Conservation (phyloP, 1,140 invertebrate genomes). For the Drosophila kanapiae region DNA sequence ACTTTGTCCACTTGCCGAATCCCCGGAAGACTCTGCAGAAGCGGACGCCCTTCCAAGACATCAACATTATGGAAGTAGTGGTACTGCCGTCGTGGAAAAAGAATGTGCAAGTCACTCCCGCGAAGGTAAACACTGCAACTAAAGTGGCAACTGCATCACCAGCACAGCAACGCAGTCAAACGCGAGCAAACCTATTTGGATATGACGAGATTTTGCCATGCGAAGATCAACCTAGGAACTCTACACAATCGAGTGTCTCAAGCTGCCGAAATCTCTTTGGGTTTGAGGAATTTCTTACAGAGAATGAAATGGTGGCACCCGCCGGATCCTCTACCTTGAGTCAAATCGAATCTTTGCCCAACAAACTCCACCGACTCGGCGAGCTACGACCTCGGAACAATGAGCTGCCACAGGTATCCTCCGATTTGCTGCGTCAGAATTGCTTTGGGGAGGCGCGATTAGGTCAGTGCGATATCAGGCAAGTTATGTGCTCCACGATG, state of each 20-base stretch:
- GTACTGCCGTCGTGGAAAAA: slow-evolving; percentile 70
- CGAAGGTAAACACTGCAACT: slow-evolving; percentile 7
- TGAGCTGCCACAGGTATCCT: slow-evolving; percentile 39
- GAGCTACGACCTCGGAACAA: slow-evolving; percentile 45
- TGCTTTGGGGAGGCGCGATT: slow-evolving; percentile 14
- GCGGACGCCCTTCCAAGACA: slow-evolving; percentile 69
- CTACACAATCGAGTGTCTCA: not conserved
- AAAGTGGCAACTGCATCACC: slow-evolving; percentile 3
- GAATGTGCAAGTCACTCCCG: slow-evolving; percentile 37
- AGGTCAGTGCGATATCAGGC: slow-evolving; percentile 60
- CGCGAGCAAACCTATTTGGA: slow-evolving; percentile 35
- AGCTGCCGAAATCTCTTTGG: slow-evolving; percentile 54
- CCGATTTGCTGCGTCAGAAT: slow-evolving; percentile 20
- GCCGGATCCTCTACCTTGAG: not conserved
- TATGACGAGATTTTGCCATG: slow-evolving; percentile 38
- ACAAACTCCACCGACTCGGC: slow-evolving; percentile 59
- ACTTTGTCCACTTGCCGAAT: slow-evolving; percentile 70
- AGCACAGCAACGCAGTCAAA: slow-evolving; percentile 17
- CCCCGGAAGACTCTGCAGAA: slow-evolving; percentile 57
- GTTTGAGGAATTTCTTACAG: slow-evolving; percentile 59
- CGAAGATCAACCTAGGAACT: not conserved
- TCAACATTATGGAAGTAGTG: slow-evolving; percentile 76
- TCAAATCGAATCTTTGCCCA: slow-evolving; percentile 40
- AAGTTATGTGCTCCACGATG: slow-evolving; percentile 77
- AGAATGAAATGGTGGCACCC: slow-evolving; percentile 2